Conservation (phyloP, 2,888 invertebrate genomes). For the Trissolcus brochymenae region DNA sequence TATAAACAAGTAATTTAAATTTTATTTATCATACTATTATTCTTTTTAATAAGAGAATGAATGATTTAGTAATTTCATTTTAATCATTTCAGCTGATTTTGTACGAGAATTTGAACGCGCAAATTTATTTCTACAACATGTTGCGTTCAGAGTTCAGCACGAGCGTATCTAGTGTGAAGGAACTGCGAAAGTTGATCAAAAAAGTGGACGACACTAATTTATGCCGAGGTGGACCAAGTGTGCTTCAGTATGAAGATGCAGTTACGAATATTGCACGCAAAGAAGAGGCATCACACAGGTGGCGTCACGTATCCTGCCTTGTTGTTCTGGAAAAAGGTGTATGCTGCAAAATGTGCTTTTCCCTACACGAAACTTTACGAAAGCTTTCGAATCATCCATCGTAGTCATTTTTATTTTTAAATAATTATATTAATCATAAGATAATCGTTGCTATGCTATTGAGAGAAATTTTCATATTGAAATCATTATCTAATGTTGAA, state of each 20-base stretch:
- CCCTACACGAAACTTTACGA: neutral
- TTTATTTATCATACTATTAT: no score
- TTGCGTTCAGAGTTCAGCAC: neutral
- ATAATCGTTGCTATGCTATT: no score
- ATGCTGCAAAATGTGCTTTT: conserved; percentile 3
- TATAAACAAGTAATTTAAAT: conserved; percentile 3
- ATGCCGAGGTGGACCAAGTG: conserved; percentile 18
- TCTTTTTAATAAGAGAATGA: no score
- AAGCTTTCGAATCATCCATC: no score
- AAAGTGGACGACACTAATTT: conserved; percentile 1
- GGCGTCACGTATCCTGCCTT: conserved; percentile 6
- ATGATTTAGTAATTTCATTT: neutral
- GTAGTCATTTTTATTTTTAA: no score
- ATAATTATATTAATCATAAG: no score
- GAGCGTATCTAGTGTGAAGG: neutral
- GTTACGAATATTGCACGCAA: neutral
- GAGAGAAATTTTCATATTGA: no score
- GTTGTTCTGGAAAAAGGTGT: neutral
- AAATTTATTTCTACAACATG: conserved; percentile 2
- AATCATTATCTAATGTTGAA: no score
- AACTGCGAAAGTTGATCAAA: conserved; percentile 3
- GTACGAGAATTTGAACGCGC: conserved; percentile 5
- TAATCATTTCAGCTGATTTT: conserved; percentile 12
- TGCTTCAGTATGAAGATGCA: conserved; percentile 6
- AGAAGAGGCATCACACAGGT: conserved; percentile 5